Conservation (phyloP, 2,797 vertebrate genomes). For the Labroides dimidiatus region DNA sequence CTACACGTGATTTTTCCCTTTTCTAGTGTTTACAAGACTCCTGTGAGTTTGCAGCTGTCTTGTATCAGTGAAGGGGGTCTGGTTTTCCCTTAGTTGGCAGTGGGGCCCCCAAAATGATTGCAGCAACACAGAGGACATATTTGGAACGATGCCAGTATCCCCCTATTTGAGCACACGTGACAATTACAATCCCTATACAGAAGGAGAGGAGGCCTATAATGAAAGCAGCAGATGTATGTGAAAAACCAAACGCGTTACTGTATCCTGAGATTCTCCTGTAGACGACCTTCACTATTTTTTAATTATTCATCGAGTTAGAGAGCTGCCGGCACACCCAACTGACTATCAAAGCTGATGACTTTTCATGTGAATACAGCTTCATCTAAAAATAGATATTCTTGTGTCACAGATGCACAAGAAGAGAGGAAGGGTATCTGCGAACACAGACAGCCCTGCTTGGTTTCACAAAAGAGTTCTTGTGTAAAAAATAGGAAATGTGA, state of each 20-base stretch:
- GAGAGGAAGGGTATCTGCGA: constrained; percentile 35
- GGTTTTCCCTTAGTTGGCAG: constrained; percentile 44
- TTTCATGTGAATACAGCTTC: constrained; percentile 18
- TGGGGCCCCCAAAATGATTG: constrained; percentile 27
- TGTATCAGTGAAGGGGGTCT: constrained; percentile 2
- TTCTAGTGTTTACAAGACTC: neutral
- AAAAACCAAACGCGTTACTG: constrained; percentile 10
- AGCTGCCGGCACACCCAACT: constrained; percentile 17
- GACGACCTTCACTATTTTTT: constrained; percentile 23
- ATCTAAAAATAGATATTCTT: constrained; percentile 68
- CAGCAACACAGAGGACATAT: constrained; percentile 11
- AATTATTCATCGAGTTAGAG: constrained; percentile 52
- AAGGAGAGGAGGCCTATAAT: constrained; percentile 21
- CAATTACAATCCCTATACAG: constrained; percentile 22
- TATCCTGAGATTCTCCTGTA: constrained; percentile 16
- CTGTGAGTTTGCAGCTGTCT: constrained; percentile 8
- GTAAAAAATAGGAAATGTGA: neutral
- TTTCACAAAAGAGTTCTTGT: neutral
- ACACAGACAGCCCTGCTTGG: constrained; percentile 3
- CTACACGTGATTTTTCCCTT: neutral
- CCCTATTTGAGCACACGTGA: constrained; percentile 7
- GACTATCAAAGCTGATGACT: constrained; percentile 22
- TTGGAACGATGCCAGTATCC: constrained; percentile 25
- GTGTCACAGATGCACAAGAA: constrained; percentile 23
- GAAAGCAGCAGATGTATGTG: constrained; percentile 20